These are phyloP conservation scores for Calidris pygmaea DNA, from an alignment of 2,113 vertebrate genomes.

Conservation along the genomic window DNA sequence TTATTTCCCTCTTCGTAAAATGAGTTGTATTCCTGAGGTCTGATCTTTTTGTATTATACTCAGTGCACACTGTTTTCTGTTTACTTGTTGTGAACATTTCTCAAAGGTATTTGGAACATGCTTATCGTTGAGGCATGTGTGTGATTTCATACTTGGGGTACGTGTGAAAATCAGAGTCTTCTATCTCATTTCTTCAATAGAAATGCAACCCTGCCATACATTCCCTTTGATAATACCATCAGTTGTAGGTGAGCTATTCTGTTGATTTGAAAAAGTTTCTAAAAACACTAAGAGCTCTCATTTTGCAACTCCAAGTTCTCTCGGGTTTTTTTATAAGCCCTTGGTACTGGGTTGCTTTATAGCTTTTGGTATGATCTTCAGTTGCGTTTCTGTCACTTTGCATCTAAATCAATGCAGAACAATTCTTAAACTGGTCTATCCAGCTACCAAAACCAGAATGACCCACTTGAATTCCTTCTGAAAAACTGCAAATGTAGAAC, in stretches of 20 bases:
- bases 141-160: neutral
- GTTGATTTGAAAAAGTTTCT: neutral
- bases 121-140: neutral
- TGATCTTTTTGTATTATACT: neutral
- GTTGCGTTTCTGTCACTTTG: neutral
- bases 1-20: neutral
- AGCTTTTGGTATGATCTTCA: neutral
- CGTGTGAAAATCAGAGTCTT: neutral
- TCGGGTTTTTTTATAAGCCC: neutral
- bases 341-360: neutral
- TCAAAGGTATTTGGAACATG: neutral
- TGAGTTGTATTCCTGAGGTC: rapidly evolving
- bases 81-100: neutral
- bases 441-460: neutral
- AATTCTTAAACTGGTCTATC: neutral
- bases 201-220: neutral
- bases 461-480: neutral
- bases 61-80: neutral
- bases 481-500: neutral
- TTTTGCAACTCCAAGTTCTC: neutral
- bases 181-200: neutral
- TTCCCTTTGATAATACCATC: neutral
- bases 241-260: neutral
- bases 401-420: neutral
- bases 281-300: neutral